Evolutionary conservation across 2,888 invertebrate genomes (phyloP), one percentile per base, ranked within the genome.

Genomic region (Euclidia mi): DNA sequence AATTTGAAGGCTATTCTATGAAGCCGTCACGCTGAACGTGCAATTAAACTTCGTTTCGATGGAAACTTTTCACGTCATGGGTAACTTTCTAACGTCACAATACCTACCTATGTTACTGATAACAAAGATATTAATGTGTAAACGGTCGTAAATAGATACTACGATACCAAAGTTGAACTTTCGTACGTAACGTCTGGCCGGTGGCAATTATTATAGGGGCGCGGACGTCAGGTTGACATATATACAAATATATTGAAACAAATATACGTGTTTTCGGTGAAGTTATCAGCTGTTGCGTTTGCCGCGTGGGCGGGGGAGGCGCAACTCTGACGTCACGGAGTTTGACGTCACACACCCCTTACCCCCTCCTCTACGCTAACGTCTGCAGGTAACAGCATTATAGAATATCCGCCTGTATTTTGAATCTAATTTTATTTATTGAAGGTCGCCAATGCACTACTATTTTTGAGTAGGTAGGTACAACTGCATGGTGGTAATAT

Each of bases 301-400:
- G 59, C 56, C 56, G 72, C 70, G 82, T 79, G 77, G 80, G 83
- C 62, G 73, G 62, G 79, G 78, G 79, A 74, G 78, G 78, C 60
- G 79, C 70, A 77, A 66, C 66, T 50, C 73, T 88, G 87, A 88
- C 88, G 88, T 83, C 84, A 81, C 68, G 20, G 10, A 34, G 35
- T 60, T 65, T 82, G 78, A 84, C 88, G 87, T 91, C 94, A 78
- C 85, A 70, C 88, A 88, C 83, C 78, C 67, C 25, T 34, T 47
- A 35, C 47, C 53, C 38, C 67, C 56, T 40, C 58, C 53, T 44
- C 42, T 66, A 55, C 48, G 56, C 28, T 45, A 48, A 40, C 56
- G 67, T 68, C 64, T 74, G 68, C 66, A 69, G 71, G 71, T 75
- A 66, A 55, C 48, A 49, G 40, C 55, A 10, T 68, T 65, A 60